These are phyloP conservation scores for Timema cristinae DNA, from an alignment of 2,888 invertebrate genomes.

Conservation along the genomic window DNA sequence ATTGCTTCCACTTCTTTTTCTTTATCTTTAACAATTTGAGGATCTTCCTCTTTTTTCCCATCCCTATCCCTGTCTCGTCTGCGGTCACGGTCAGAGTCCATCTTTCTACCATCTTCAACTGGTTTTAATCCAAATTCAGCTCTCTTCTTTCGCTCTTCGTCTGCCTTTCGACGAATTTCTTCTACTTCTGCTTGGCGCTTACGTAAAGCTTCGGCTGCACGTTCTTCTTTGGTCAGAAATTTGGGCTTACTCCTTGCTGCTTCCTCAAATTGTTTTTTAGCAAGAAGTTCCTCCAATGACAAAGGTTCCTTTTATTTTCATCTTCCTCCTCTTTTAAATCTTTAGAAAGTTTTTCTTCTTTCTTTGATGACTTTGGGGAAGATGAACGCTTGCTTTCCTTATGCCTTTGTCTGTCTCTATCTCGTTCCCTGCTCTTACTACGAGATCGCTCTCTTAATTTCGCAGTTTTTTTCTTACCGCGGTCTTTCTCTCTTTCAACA, in stretches of 20 bases:
- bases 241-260: constrained; percentile 94
- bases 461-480: constrained; percentile 35
- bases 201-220: constrained; percentile 84
- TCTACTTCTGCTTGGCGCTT: constrained; percentile 87
- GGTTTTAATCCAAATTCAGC: constrained; percentile 45
- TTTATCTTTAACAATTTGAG: constrained; percentile 64
- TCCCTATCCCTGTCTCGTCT: constrained; percentile 42
- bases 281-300: constrained; percentile 91
- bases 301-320: constrained; percentile 74
- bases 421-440: constrained; percentile 41
- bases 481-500: constrained; percentile 40
- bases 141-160: constrained; percentile 63
- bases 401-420: constrained; percentile 40
- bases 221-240: constrained; percentile 93
- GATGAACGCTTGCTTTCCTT: constrained; percentile 22
- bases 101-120: constrained; percentile 31
- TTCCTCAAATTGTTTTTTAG: constrained; percentile 95
- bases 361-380: constrained; percentile 12
- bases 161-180: constrained; percentile 66
- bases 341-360: background rate
- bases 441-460: constrained; percentile 39
- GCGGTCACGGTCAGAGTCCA: constrained; percentile 37
- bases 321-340: constrained; percentile 43
- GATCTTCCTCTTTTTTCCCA: constrained; percentile 30
- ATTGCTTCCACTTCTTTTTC: constrained; percentile 94